phyloP scores from a whole-genome alignment of 2,888 invertebrate species.

The Melanophora roralis region DNA sequence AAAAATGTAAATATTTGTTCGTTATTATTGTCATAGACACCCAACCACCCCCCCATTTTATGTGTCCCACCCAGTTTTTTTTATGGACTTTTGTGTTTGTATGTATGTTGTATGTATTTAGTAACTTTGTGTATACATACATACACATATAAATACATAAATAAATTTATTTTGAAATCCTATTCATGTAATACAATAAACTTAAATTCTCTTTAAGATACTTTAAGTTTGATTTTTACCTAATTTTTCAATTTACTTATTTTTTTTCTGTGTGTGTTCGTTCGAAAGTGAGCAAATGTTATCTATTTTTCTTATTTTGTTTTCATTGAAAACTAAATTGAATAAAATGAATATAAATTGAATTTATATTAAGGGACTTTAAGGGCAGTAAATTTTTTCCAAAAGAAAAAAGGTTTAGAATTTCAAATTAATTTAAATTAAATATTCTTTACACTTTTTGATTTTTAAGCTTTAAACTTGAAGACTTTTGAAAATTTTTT shows the following conservation, averaged over 20 bases:
- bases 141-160: not conserved
- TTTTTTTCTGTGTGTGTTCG: not conserved
- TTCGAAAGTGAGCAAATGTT: not conserved
- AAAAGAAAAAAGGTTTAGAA: not conserved
- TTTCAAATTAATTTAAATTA: slow-evolving; percentile 1
- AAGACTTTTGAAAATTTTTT: too few relatives aligned
- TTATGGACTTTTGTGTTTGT: slow-evolving; percentile 42
- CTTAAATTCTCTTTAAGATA: slow-evolving; percentile 41
- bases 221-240: slow-evolving; percentile 53
- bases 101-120: not conserved
- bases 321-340: slow-evolving; percentile 39
- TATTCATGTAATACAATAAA: slow-evolving; percentile 36
- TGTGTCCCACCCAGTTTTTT: slow-evolving; percentile 61
- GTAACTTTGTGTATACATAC: not conserved
- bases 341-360: slow-evolving; percentile 45
- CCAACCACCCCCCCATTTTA: slow-evolving; percentile 53
- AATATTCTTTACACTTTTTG: too few relatives aligned
- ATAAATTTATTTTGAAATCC: too few relatives aligned
- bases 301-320: not conserved
- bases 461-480: too few relatives aligned
- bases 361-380: slow-evolving; percentile 26
- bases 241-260: slow-evolving; percentile 44
- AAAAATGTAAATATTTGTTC: slow-evolving; percentile 14
- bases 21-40: slow-evolving; percentile 17
- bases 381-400: not conserved